phyloP scores from a whole-genome alignment of 1,140 invertebrate genomes.

The Bombyx mandarina region DNA sequence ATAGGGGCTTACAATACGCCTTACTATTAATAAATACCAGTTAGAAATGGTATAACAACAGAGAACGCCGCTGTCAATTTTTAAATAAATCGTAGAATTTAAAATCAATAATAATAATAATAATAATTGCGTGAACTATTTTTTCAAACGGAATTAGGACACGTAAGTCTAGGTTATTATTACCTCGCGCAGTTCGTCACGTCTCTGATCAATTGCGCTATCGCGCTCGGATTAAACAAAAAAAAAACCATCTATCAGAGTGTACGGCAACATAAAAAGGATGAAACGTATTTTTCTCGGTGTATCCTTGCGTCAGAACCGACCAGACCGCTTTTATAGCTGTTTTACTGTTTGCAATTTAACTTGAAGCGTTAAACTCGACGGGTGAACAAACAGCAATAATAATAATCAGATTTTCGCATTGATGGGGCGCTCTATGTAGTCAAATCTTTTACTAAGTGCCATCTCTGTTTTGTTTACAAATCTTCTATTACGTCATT shows the following conservation, averaged over 20 bases:
- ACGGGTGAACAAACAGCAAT: conserved; percentile 34
- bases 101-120: no score
- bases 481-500: no score
- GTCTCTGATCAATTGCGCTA: neutral
- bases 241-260: conserved; percentile 12
- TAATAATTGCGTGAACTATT: no score
- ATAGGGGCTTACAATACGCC: no score
- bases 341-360: conserved; percentile 62
- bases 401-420: conserved; percentile 29
- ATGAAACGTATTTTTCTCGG: conserved; percentile 35
- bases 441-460: neutral
- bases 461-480: no score
- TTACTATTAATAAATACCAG: no score
- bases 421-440: conserved; percentile 14
- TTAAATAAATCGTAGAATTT: no score
- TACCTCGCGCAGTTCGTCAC: neutral
- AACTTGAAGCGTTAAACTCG: conserved; percentile 49
- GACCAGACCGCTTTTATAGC: conserved; percentile 53
- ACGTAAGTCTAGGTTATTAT: no score
- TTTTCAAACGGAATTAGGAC: no score
- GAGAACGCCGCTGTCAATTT: no score
- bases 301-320: conserved; percentile 36
- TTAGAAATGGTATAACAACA: no score
- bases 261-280: conserved; percentile 28
- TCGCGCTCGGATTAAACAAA: conserved; percentile 4